Conservation (phyloP, 2,888 invertebrate genomes). For the Drosophila monieri region DNA sequence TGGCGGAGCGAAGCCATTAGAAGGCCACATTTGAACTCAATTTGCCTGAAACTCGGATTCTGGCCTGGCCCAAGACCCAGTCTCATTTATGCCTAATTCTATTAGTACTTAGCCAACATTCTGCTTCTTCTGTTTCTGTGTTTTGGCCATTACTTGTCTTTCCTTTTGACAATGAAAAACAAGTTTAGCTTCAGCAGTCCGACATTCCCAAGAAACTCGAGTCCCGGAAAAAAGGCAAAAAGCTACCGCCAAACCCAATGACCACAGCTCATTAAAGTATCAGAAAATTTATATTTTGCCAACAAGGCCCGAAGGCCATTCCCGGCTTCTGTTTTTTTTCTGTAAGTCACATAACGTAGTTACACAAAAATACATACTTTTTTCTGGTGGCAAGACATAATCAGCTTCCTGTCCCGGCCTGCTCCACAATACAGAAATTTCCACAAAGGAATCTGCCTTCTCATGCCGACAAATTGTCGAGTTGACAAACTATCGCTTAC, state of each 20-base stretch:
- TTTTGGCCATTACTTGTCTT: slow-evolving; percentile 17
- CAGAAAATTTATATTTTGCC: slow-evolving; percentile 25
- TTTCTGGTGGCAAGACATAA: slow-evolving; percentile 40
- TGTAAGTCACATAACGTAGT: slow-evolving; percentile 37
- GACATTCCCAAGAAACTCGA: slow-evolving; percentile 50
- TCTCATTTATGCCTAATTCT: slow-evolving; percentile 45
- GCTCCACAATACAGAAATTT: slow-evolving; percentile 6
- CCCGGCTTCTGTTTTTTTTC: slow-evolving; percentile 45
- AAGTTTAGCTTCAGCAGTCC: slow-evolving; percentile 63
- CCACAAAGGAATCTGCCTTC: slow-evolving; percentile 48
- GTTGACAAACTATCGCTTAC: slow-evolving; percentile 61
- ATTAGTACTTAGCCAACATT: slow-evolving; percentile 24
- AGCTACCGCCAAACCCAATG: slow-evolving; percentile 1
- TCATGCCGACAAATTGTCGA: slow-evolving; percentile 63
- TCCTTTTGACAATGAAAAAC: slow-evolving; percentile 59
- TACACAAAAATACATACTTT: slow-evolving; percentile 45
- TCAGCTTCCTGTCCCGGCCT: slow-evolving; percentile 55
- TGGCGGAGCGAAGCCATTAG: slow-evolving; percentile 20
- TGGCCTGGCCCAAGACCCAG: slow-evolving; percentile 7
- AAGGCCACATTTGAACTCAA: slow-evolving; percentile 10
- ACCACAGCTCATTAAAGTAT: slow-evolving; percentile 58
- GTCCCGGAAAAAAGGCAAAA: slow-evolving; percentile 23
- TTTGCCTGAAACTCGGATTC: slow-evolving; percentile 17
- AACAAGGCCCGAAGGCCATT: slow-evolving; percentile 12
- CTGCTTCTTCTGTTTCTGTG: slow-evolving; percentile 1